A percentile compares a stretch with the other conserved stretches of the same genome.
Evolutionary conservation across 2,888 invertebrate species (phyloP).

Genomic region (Lutraria lutraria): DNA sequence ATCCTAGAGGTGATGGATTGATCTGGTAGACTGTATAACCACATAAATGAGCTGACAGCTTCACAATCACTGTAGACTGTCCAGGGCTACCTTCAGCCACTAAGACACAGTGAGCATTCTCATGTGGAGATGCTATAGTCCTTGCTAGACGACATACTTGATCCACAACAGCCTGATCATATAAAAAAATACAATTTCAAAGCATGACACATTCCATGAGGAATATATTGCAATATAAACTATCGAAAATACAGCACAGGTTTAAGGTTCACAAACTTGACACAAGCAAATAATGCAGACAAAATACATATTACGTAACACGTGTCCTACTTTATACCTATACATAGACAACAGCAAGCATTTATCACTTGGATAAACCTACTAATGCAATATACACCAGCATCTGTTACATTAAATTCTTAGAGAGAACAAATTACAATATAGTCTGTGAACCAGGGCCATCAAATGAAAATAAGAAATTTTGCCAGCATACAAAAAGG

Average conservation of each 20-base stretch:
- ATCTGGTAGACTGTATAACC: constrained; percentile 84
- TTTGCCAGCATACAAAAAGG: too few relatives aligned
- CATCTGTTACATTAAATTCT: too few relatives aligned
- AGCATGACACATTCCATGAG: background rate
- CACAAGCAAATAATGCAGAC: background rate
- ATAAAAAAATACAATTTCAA: background rate
- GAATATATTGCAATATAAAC: background rate
- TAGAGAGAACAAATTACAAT: too few relatives aligned
- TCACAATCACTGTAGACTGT: constrained; percentile 80
- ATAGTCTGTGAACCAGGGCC: too few relatives aligned
- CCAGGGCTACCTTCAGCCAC: constrained; percentile 86
- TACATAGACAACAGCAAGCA: background rate
- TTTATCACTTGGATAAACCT: too few relatives aligned
- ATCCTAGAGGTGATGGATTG: constrained; percentile 78
- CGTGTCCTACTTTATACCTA: background rate
- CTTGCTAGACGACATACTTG: constrained; percentile 85
- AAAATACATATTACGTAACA: background rate
- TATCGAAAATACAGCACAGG: background rate
- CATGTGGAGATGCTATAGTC: constrained; percentile 85
- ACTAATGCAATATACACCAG: too few relatives aligned
- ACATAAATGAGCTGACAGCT: constrained; percentile 85
- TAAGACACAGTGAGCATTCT: constrained; percentile 84
- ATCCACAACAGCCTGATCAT: constrained; percentile 82
- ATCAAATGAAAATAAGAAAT: too few relatives aligned
- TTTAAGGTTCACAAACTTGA: background rate